A percentile compares a stretch with the other conserved stretches of the same genome.
phyloP scores from a whole-genome alignment of 2,113 vertebrate species.

The Puffinus mauretanicus region DNA sequence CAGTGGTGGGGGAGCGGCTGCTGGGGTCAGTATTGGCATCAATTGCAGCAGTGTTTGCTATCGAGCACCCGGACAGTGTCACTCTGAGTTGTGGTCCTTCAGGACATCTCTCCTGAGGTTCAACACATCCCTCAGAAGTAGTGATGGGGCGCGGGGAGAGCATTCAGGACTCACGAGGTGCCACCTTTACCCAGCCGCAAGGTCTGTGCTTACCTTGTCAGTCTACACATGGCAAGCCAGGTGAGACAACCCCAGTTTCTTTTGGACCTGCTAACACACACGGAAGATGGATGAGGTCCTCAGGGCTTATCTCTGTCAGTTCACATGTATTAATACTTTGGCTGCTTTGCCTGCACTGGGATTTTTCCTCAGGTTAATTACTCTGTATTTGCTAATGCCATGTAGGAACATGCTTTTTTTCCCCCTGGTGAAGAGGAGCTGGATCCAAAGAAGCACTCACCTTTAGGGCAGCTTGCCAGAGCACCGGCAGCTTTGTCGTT shows the following conservation, averaged over 20 bases:
- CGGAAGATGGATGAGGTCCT: neutral
- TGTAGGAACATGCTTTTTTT: neutral
- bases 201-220: neutral
- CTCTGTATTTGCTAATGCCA: neutral
- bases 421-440: neutral
- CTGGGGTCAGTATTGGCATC: neutral
- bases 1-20: neutral
- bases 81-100: neutral
- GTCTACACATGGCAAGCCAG: neutral
- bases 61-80: rapidly evolving
- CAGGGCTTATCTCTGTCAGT: constrained; percentile 5
- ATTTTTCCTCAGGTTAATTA: constrained; percentile 54
- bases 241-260: neutral
- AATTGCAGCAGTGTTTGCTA: rapidly evolving
- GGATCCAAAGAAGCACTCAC: neutral
- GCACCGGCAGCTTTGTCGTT: neutral
- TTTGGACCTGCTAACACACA: neutral
- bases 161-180: neutral
- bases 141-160: neutral
- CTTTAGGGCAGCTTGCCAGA: neutral
- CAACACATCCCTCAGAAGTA: neutral
- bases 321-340: constrained; percentile 7
- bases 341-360: constrained; percentile 5
- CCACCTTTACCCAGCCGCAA: neutral
- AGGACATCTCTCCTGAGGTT: neutral